These are phyloP conservation scores for Amiota minor DNA, from an alignment of 2,888 invertebrate species.

Conservation along the genomic window DNA sequence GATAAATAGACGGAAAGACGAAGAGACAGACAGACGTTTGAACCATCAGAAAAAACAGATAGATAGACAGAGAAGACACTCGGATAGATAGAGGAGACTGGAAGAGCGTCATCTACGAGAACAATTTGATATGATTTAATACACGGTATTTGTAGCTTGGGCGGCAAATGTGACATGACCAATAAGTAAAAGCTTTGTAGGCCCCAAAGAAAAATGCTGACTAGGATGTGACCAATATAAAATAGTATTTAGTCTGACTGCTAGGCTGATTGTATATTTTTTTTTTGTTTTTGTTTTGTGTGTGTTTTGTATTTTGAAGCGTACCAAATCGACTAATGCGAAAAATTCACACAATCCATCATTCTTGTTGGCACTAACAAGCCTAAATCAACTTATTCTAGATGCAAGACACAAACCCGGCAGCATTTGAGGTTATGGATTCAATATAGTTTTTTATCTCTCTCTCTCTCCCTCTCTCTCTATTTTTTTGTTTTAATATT, in stretches of 20 bases:
- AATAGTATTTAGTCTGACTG: neutral
- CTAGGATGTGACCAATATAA: neutral
- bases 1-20: neutral
- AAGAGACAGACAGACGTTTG: conserved; percentile 23
- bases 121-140: conserved; percentile 31
- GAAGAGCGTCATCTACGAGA: neutral
- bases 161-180: conserved; percentile 17
- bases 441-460: neutral
- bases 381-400: conserved; percentile 62
- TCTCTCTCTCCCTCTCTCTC: neutral
- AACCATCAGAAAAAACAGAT: neutral
- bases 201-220: too few relatives aligned
- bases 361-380: conserved; percentile 69
- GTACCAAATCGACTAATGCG: conserved; percentile 62
- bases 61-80: conserved; percentile 22
- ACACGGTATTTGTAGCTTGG: conserved; percentile 24
- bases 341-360: conserved; percentile 73
- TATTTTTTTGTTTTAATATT: neutral
- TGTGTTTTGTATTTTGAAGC: conserved; percentile 15
- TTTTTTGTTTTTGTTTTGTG: neutral
- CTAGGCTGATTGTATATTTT: neutral
- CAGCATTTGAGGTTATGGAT: neutral
- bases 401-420: conserved; percentile 14
- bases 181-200: neutral
- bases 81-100: too few relatives aligned